Percentiles rank a stretch among this genome's conserved stretches.
These are phyloP conservation scores for Pycnomerus fuliginosus DNA, from an alignment of 2,888 invertebrate species.

Conservation along the genomic window DNA sequence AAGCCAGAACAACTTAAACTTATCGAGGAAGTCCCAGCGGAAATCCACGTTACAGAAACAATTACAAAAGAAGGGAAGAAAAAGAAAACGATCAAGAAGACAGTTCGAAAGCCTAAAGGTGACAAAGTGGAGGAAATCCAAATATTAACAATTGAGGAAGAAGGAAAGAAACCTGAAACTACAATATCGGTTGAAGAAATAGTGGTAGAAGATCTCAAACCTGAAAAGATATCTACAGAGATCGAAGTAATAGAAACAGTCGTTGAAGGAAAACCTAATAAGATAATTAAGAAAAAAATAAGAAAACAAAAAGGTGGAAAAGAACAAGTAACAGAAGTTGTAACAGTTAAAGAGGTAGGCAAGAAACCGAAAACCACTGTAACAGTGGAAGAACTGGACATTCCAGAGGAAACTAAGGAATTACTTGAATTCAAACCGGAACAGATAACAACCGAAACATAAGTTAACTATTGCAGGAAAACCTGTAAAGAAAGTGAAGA, in stretches of 20 bases:
- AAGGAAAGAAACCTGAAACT: too few relatives aligned
- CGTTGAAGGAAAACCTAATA: constrained; percentile 40
- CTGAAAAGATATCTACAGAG: constrained; percentile 36
- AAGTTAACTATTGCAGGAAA: constrained; percentile 39
- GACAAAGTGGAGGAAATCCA: constrained; percentile 50
- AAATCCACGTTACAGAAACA: constrained; percentile 29
- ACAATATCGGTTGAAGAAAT: constrained; percentile 44
- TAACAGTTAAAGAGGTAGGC: constrained; percentile 30
- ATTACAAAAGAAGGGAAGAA: constrained; percentile 12
- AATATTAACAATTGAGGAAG: constrained; percentile 41
- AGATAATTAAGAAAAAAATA: constrained; percentile 42
- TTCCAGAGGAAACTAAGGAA: constrained; percentile 42
- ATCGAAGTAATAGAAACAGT: constrained; percentile 32
- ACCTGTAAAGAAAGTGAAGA: constrained; percentile 39
- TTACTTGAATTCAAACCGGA: constrained; percentile 10
- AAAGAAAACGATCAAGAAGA: constrained; percentile 35
- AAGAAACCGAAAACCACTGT: constrained; percentile 42
- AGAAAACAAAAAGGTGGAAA: constrained; percentile 43
- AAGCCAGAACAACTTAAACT: constrained; percentile 23
- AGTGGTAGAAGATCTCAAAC: constrained; percentile 38
- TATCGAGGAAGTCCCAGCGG: constrained; percentile 32
- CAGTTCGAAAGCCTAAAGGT: constrained; percentile 47
- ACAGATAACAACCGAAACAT: too few relatives aligned
- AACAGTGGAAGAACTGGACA: constrained; percentile 29
- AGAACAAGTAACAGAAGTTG: constrained; percentile 49